phyloP scores from a whole-genome alignment of 2,888 invertebrate genomes.

The Ophion slaviceki region DNA sequence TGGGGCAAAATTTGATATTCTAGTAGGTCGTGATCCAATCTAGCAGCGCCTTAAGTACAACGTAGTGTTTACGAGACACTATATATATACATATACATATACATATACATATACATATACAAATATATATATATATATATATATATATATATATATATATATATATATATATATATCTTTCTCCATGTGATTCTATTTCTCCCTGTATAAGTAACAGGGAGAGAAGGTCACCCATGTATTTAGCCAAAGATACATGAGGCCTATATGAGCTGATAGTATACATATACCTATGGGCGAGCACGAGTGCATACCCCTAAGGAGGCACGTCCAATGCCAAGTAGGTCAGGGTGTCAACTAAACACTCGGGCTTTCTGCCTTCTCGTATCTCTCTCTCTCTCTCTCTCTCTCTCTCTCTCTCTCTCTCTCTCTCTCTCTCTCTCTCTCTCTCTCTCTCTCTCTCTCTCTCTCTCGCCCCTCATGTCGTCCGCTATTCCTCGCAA shows the following conservation, averaged over 20 bases:
- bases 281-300: background rate
- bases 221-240: slow-evolving; percentile 41
- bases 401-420: slow-evolving; percentile 21
- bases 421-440: background rate
- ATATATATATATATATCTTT: too few relatives aligned
- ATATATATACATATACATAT: too few relatives aligned
- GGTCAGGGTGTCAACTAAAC: slow-evolving; percentile 69
- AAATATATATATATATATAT: too few relatives aligned
- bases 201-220: slow-evolving; percentile 2
- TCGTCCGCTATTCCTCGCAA: too few relatives aligned
- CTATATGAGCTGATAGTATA: slow-evolving; percentile 1
- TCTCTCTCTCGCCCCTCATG: too few relatives aligned
- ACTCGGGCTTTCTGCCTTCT: slow-evolving; percentile 27
- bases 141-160: too few relatives aligned
- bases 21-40: too few relatives aligned
- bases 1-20: too few relatives aligned
- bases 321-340: slow-evolving; percentile 70
- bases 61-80: too few relatives aligned
- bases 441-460: background rate
- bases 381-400: background rate
- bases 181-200: background rate
- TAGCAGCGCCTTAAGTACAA: too few relatives aligned
- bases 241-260: slow-evolving; percentile 30
- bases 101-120: too few relatives aligned
- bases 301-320: slow-evolving; percentile 57